phyloP scores from a whole-genome alignment of 2,797 vertebrate species.

The Gephyroberyx darwinii region DNA sequence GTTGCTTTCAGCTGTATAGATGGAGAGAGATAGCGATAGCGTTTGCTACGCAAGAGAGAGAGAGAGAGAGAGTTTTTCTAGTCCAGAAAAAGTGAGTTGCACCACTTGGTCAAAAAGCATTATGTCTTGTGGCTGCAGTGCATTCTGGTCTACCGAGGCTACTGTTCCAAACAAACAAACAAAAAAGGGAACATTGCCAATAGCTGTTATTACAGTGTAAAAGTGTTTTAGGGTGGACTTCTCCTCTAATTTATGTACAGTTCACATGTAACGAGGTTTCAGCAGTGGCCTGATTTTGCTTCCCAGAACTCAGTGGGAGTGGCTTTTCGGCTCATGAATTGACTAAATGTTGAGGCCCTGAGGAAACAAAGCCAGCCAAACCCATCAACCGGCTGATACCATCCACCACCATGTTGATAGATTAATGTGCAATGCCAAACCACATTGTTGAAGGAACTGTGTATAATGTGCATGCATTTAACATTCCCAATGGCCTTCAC shows the following conservation, averaged over 20 bases:
- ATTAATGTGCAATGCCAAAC: background rate
- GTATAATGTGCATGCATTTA: background rate
- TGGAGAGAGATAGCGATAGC: no score
- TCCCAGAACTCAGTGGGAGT: conserved; percentile 56
- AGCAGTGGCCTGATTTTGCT: conserved; percentile 50
- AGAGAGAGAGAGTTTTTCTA: no score
- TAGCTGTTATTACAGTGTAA: no score
- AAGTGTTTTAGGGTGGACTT: no score
- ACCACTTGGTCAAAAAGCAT: background rate
- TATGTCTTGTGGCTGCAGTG: background rate
- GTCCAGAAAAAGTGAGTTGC: no score
- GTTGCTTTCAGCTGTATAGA: no score
- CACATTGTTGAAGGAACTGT: background rate
- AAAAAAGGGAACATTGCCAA: no score
- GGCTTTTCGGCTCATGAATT: conserved; percentile 38
- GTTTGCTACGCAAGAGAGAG: no score
- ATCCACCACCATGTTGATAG: no score
- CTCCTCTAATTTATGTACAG: background rate
- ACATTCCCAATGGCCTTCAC: background rate
- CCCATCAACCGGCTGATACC: conserved; percentile 2
- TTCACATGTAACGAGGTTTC: conserved; percentile 34
- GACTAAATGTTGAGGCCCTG: conserved; percentile 24
- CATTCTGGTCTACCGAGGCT: no score
- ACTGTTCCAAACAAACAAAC: no score
- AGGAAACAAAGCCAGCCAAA: conserved; percentile 41